Evolutionary conservation across 2,113 vertebrate genomes (phyloP).

Genomic region (Pollimyrus isidori): DNA sequence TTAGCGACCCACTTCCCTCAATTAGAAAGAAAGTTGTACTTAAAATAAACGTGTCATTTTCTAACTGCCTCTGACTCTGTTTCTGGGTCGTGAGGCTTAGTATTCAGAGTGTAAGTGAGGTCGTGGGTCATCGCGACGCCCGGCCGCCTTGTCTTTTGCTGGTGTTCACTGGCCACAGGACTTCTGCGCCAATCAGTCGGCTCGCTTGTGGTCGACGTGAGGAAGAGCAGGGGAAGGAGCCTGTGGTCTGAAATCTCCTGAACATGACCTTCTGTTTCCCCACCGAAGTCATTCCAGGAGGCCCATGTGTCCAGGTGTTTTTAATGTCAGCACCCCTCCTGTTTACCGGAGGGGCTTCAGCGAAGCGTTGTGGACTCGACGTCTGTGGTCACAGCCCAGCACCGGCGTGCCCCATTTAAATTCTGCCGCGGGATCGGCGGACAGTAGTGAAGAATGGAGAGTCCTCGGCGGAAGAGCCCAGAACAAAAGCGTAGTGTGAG

Average conservation of each 20-base stretch:
- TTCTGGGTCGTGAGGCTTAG: neutral
- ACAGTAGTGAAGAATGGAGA: neutral
- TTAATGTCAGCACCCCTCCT: neutral
- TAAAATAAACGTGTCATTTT: neutral
- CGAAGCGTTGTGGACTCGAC: neutral
- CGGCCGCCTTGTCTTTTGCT: neutral
- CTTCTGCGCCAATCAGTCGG: neutral
- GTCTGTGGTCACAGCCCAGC: neutral
- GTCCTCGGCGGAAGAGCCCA: neutral
- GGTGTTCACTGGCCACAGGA: neutral
- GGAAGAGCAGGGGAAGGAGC: neutral
- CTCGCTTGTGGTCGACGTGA: neutral
- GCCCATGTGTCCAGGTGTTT: neutral
- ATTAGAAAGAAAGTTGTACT: neutral
- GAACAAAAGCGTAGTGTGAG: neutral
- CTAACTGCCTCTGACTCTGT: neutral
- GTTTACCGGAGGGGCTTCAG: neutral
- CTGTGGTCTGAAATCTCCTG: neutral
- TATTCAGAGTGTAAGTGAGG: neutral
- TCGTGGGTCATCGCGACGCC: neutral
- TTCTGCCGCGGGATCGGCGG: neutral
- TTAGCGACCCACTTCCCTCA: neutral
- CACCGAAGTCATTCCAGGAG: neutral
- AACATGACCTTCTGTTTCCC: neutral
- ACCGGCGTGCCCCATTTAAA: neutral